A percentile compares a stretch with the other conserved stretches of the same genome.
Evolutionary conservation across 2,113 vertebrate genomes (phyloP).

Genomic region (Numenius arquata): DNA sequence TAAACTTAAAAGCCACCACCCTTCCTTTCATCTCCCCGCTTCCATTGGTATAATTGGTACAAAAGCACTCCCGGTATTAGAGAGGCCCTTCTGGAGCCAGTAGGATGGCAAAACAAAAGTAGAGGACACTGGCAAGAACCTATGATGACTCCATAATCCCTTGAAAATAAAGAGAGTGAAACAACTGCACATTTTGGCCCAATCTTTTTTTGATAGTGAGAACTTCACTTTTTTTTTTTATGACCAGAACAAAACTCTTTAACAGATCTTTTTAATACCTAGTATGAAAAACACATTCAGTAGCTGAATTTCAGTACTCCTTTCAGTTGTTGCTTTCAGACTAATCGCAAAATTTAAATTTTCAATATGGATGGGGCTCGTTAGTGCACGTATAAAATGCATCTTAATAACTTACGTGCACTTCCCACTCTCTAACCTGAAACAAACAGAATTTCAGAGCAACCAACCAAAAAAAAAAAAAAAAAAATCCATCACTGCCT

Average conservation of each 20-base stretch:
- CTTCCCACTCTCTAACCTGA: not conserved
- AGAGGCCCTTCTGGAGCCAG: not conserved
- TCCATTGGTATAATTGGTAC: not conserved
- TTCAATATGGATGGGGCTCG: not conserved
- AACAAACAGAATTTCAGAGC: not conserved
- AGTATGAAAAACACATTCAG: not conserved
- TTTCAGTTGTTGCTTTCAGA: constrained; percentile 1
- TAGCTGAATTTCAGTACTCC: not conserved
- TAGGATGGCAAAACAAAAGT: not conserved
- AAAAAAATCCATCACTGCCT: not conserved
- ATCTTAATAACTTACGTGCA: not conserved
- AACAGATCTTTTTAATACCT: not conserved
- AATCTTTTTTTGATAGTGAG: not conserved
- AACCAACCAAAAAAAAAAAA: not conserved
- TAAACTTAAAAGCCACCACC: not conserved
- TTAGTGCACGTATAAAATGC: not conserved
- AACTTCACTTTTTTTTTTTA: not conserved
- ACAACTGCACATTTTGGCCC: not conserved
- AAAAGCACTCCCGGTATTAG: not conserved
- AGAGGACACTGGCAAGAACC: not conserved
- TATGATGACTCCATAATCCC: not conserved
- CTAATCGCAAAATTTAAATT: not conserved
- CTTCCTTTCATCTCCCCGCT: not conserved
- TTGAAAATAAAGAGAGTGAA: not conserved
- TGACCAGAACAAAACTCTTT: not conserved